Base-by-base conservation (phyloP, 2,888 invertebrate genomes). In the Tinea pellionella region DNA sequence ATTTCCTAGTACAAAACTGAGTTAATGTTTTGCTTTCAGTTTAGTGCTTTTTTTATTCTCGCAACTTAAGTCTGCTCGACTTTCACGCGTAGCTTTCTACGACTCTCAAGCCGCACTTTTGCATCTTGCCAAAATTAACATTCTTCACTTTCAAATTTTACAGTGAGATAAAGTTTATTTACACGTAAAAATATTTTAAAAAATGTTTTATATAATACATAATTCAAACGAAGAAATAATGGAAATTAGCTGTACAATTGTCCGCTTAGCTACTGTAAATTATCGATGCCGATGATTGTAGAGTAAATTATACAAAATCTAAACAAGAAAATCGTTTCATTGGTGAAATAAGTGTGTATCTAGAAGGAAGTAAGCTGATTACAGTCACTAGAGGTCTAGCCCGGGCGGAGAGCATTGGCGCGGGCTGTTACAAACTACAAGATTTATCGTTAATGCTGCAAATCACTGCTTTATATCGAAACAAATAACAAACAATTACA, bases 371-470 rank as follows among this genome's bases (percentile, higher is more conserved):
- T 55, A 77, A 77, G 74, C 80, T 85, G 82, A 85, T 84, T 81
- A 81, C 77, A 77, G 78, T 79, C 74, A 75, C 74, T 29, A 67
- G 64, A 71, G 69, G 71, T 69, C 65, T 72, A 69, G 70, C 66
- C 65, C 68, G 64, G 64, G 65, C 32, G 9, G 32, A 13, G 57
- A 32, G 59, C n/a, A n/a, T n/a, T n/a, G n/a, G n/a, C n/a, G n/a
- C 43, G 41, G 59, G 47, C 59, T n/a, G 30, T 41, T 43, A 18
- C 77, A 78, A 83, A 80, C 80, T 77, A 69, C 70, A 68, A 70
- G 77, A 84, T 85, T 85, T 83, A 83, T 82, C 73, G 80, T 78
- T 80, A 83, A 80, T 78, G 72, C 76, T 70, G 74, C 73, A 70
- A 68, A 72, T 72, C 70, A 70, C 73, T 76, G 78, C 77, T 73